These are phyloP conservation scores for Ptiloglossa arizonensis DNA, from an alignment of 1,140 invertebrate genomes.

Conservation along the genomic window DNA sequence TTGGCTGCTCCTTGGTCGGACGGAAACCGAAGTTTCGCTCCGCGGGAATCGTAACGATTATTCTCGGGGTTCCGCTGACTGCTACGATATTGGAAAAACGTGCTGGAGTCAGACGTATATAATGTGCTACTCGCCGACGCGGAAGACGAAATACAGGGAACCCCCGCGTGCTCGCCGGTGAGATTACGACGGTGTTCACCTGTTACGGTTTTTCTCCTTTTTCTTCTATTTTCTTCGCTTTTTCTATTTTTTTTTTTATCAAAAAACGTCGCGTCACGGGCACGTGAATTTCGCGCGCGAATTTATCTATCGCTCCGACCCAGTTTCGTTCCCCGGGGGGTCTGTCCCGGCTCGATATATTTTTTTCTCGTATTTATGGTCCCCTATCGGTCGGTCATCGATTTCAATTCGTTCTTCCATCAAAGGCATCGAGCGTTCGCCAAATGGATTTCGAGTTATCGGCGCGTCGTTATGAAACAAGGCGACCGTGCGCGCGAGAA, in stretches of 20 bases:
- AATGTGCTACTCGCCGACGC: slow-evolving; percentile 13
- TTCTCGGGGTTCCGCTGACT: slow-evolving; percentile 49
- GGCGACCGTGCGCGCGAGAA: slow-evolving; percentile 54
- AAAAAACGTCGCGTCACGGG: too few species aligned
- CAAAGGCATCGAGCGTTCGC: slow-evolving; percentile 23
- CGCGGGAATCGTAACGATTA: slow-evolving; percentile 52
- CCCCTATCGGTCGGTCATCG: slow-evolving; percentile 35
- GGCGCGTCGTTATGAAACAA: slow-evolving; percentile 51
- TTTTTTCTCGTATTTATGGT: slow-evolving; percentile 15
- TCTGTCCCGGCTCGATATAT: not conserved
- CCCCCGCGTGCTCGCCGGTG: too few species aligned
- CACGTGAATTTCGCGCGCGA: too few species aligned
- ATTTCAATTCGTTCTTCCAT: slow-evolving; percentile 58
- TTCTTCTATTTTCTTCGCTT: too few species aligned
- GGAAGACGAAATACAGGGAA: not conserved
- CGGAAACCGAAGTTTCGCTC: slow-evolving; percentile 32
- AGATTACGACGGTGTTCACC: slow-evolving; percentile 14
- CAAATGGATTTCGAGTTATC: slow-evolving; percentile 66
- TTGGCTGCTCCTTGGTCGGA: slow-evolving; percentile 35
- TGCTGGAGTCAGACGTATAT: slow-evolving; percentile 33
- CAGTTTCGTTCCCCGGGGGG: not conserved
- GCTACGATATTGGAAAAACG: slow-evolving; percentile 38
- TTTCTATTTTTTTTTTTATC: too few species aligned
- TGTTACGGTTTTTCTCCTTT: not conserved
- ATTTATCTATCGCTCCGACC: not conserved